Conservation (phyloP, 2,797 vertebrate genomes). For the Hipposideros larvatus region DNA sequence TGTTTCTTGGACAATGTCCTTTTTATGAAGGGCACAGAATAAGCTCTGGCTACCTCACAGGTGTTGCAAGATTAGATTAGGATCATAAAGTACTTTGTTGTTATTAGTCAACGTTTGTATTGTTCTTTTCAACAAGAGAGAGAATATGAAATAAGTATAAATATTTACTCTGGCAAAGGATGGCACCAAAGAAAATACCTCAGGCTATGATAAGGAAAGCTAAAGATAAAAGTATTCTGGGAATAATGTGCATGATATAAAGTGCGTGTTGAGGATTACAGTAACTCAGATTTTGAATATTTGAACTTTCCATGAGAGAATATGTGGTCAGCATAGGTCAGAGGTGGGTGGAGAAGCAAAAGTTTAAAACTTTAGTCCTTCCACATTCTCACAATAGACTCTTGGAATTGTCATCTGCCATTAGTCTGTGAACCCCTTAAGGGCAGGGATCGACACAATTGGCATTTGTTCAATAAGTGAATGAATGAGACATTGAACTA, state of each 20-base stretch:
- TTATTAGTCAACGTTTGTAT: neutral
- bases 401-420: neutral
- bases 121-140: conserved; percentile 41
- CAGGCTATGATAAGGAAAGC: neutral
- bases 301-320: neutral
- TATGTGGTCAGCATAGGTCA: neutral
- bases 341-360: neutral
- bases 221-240: neutral
- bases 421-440: neutral
- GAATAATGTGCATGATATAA: neutral
- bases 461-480: neutral
- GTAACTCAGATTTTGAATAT: neutral
- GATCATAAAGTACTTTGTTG: neutral
- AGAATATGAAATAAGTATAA: conserved; percentile 40
- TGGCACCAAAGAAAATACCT: neutral
- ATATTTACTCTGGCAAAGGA: conserved; percentile 58
- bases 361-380: neutral
- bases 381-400: neutral
- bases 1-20: neutral
- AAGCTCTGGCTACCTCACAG: neutral
- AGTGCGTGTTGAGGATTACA: neutral
- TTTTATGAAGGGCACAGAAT: neutral
- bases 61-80: neutral
- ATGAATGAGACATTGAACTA: neutral
- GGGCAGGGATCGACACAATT: neutral